Evolutionary conservation across 2,113 vertebrate species (phyloP), one percentile per base, ranked within the genome.

Genomic region (Rhinolophus ferrumequinum): DNA sequence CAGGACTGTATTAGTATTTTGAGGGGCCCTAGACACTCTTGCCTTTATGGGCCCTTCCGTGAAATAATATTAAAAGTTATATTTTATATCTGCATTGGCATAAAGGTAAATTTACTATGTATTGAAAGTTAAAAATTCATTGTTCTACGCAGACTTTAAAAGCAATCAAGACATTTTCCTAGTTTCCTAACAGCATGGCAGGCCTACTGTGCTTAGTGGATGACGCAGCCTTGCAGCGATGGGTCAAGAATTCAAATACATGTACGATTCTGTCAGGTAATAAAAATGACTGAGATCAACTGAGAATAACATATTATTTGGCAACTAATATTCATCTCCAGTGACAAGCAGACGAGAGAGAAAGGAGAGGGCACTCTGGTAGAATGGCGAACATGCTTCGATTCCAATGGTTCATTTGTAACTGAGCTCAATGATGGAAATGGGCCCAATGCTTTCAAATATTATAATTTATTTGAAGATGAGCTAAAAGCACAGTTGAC

Each of bases 81-180:
- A 77, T 69, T 50, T 52, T 94, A 87, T 1, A 83, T 67, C 18
- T 52, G 1, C 15, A 47, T 41, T 77, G 3, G 21, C 19, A 72
- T 54, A 41, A 90, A 93, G 16, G 58, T 35, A 85, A 47, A 83
- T 44, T 44, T 24, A 58, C 44, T 56, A 35, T 35, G 5, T 54
- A 62, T 44, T 50, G 54, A 88, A 89, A 54, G n/a, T 12, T 64
- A 22, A 79, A 93, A 67, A 6, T 41, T 62, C 14, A 41, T 9
- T 26, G 19, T 35, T 58, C 79, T 33, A 52, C 54, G 67, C 24
- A 26, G 2, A 81, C 62, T 77, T 93, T 73, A 80, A 84, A 67
- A 88, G 50, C 85, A 80, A 92, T 47, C 19, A 85, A 75, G 66
- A 56, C 16, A 67, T 80, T 88, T 67, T 44, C 12, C 19, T 79